Base-by-base conservation (phyloP, 2,888 invertebrate genomes). In the Pegoplata infirma region DNA sequence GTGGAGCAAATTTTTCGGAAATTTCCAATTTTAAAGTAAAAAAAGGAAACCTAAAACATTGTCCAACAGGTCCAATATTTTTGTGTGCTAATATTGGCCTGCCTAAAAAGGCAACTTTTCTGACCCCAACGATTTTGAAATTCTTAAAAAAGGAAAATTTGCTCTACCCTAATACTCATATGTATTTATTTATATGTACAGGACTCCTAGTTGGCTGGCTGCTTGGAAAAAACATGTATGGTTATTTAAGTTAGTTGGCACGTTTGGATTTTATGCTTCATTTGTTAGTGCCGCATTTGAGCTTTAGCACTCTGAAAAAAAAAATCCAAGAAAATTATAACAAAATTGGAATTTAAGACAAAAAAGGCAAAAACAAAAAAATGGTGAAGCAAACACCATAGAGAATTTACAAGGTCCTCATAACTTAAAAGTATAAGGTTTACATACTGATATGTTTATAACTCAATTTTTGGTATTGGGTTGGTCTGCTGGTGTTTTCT, bases 181-280 rank as follows among this genome's bases (percentile, higher is more conserved):
- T 63, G n/a, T n/a, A n/a, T n/a, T n/a, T n/a, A n/a, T n/a, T n/a
- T n/a, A n/a, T n/a, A n/a, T n/a, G n/a, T n/a, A n/a, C n/a, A n/a
- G n/a, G 56, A 40, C 40, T 56, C 19, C 56, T 61, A 67, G 17
- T 59, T 40, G 61, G 10, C 12, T 32, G 14, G 59, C 6, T 46
- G 19, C 12, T 63, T 51, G 40, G 19, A 49, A 19, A 49, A 36
- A 17, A 46, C 12, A 36, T 67, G 53, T 23, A 46, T 67, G 47
- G 67, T 53, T 66, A 21, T 53, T 75, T 64, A 21, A 49, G 28
- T 61, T 46, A 32, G 32, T 21, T 61, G 61, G 84, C 86, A 87
- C 86, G 87, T 86, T 83, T 83, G 81, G 82, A 64, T 81, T 84
- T 84, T 82, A 83, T 83, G 82, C 83, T 84, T 84, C 83, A 84